Evolutionary conservation across 2,113 vertebrate species (phyloP).

Genomic region (Odocoileus virginianus): DNA sequence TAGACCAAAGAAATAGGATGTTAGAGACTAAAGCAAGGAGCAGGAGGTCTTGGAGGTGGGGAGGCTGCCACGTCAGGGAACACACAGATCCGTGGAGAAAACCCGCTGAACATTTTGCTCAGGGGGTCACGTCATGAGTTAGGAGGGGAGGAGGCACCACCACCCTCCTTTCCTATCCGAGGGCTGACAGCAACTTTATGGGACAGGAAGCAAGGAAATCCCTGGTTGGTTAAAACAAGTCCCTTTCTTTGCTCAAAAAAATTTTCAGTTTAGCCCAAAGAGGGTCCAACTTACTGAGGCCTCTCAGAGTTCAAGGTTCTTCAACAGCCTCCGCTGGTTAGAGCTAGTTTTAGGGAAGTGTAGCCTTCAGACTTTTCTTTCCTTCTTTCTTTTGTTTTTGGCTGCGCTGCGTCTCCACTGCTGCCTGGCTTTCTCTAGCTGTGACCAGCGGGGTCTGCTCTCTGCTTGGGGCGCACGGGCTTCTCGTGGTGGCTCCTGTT

Average conservation of each 20-base stretch:
- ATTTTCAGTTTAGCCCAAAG: not conserved
- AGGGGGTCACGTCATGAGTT: not conserved
- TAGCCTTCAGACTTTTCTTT: not conserved
- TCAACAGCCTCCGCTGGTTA: not conserved
- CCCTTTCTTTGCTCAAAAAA: not conserved
- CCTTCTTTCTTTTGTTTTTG: not conserved
- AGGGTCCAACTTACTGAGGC: not conserved
- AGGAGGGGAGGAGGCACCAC: not conserved
- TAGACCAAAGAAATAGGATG: not conserved
- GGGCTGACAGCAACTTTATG: not conserved
- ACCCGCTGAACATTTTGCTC: not conserved
- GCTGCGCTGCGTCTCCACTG: rapidly evolving
- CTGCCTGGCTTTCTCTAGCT: not conserved
- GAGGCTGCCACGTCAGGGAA: not conserved
- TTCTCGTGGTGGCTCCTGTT: not conserved
- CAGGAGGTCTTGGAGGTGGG: not conserved
- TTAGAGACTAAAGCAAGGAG: not conserved
- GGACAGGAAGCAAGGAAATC: not conserved
- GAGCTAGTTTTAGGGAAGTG: not conserved
- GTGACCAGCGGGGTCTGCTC: not conserved
- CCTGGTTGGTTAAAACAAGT: not conserved
- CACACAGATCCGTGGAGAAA: not conserved
- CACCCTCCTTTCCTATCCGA: not conserved
- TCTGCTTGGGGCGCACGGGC: rapidly evolving
- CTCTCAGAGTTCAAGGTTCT: not conserved